Conservation (phyloP, 1,140 invertebrate genomes). For the Microplitis mediator region DNA sequence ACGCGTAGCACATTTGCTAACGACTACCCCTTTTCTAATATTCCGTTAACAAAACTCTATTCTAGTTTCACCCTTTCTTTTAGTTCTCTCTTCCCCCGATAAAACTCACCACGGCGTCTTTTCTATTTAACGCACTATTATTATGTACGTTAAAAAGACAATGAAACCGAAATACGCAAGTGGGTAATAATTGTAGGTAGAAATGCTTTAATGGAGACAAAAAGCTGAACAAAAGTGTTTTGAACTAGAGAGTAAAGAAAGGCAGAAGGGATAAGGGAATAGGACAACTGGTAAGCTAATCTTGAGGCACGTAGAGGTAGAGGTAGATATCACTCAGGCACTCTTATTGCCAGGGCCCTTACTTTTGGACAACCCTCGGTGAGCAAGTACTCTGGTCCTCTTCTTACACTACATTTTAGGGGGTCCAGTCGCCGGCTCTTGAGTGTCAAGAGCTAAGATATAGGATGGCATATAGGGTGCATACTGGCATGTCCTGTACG, state of each 20-base stretch:
- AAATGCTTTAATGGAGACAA: too few relatives aligned
- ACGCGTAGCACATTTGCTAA: conserved; percentile 1
- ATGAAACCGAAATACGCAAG: too few relatives aligned
- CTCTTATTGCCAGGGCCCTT: not conserved
- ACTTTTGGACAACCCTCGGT: not conserved
- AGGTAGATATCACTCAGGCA: not conserved
- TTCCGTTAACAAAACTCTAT: too few relatives aligned
- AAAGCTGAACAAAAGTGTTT: too few relatives aligned
- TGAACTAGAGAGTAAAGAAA: too few relatives aligned
- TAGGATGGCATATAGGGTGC: not conserved
- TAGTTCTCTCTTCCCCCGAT: not conserved
- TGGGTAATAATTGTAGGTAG: too few relatives aligned
- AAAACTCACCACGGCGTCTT: not conserved
- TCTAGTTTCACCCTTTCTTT: not conserved
- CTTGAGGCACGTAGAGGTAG: not conserved
- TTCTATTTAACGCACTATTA: too few relatives aligned
- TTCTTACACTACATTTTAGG: not conserved
- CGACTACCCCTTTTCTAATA: conserved; percentile 1
- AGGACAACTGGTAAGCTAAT: not conserved
- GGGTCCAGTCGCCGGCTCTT: conserved; percentile 15
- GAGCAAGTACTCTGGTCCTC: not conserved
- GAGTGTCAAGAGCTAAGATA: conserved; percentile 1
- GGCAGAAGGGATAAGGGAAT: too few relatives aligned
- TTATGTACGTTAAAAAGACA: too few relatives aligned
- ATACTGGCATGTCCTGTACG: not conserved